phyloP scores from a whole-genome alignment of 2,797 vertebrate genomes.

The Cheirogaleus major region DNA sequence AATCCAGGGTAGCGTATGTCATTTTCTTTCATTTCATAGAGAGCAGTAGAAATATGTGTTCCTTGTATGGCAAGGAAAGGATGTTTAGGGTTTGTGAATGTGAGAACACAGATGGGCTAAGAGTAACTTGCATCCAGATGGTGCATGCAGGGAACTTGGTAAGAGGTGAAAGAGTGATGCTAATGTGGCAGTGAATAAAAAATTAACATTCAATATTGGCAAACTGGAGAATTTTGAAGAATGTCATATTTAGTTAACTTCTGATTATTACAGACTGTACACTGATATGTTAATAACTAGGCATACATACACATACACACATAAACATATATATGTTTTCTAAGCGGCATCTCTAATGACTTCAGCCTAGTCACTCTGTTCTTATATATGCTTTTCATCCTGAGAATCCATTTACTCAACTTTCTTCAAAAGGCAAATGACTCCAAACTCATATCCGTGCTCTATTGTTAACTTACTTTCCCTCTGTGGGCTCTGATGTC shows the following conservation, averaged over 20 bases:
- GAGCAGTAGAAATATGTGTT: slow-evolving; percentile 3
- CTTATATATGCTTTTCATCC: background rate
- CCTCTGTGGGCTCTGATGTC: background rate
- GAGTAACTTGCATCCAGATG: slow-evolving; percentile 82
- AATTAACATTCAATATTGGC: slow-evolving; percentile 75
- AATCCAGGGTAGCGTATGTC: background rate
- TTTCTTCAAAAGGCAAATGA: background rate
- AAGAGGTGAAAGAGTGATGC: slow-evolving; percentile 65
- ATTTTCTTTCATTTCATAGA: slow-evolving; percentile 67
- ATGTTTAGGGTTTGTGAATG: slow-evolving; percentile 56
- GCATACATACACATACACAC: rapidly evolving
- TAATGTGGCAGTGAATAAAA: slow-evolving; percentile 84
- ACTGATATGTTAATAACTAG: slow-evolving; percentile 5
- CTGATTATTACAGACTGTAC: slow-evolving; percentile 20
- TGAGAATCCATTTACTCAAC: background rate
- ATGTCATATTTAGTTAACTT: slow-evolving; percentile 61
- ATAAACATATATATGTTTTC: background rate
- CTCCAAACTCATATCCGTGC: background rate
- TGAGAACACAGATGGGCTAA: slow-evolving; percentile 78
- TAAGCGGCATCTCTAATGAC: background rate
- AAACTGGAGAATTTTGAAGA: slow-evolving; percentile 69
- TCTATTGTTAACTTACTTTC: background rate
- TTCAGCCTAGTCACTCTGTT: slow-evolving; percentile 1
- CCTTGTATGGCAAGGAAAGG: background rate
- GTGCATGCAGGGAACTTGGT: slow-evolving; percentile 83